Evolutionary conservation across 2,888 invertebrate genomes (phyloP), one percentile per base, ranked within the genome.

Genomic region (Monopis laevigella): DNA sequence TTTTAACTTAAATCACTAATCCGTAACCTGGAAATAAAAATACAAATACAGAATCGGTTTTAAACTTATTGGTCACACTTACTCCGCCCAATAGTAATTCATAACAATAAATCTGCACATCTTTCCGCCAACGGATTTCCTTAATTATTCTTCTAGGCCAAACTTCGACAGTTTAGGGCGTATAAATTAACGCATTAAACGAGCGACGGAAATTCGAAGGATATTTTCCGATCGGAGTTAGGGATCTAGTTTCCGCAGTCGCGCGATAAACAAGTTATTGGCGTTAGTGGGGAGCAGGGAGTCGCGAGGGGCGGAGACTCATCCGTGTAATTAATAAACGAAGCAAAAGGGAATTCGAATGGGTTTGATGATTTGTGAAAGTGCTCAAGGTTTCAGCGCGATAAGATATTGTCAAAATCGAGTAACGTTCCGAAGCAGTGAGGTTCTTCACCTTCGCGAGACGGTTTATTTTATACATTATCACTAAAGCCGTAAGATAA

Each of bases 181-280:
- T 46, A 48, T 48, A 48, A 49, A 49, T 49, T 49, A 49, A 48
- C 44, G 46, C 42, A 41, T 46, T 48, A 47, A 53, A 51, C 53
- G 53, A 53, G 53, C 48, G 50, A 48, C 55, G 67, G 63, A 67
- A 69, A 67, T 69, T 65, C 54, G 55, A 55, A 55, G 57, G 59
- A 64, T 65, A 64, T 69, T 69, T 70, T 67, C 63, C 59, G 61
- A 73, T 71, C 61, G 48, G 56, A 62, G 64, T 64, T 65, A 62
- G 56, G 64, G 59, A 68, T 69, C 62, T 72, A 68, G 70, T 71
- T 73, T 70, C 69, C 70, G 65, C 54, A 58, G 59, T 59, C 57
- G 62, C 56, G 64, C 59, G 70, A 71, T 74, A 74, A 73, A 68
- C 69, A 68, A 70, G 68, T 74, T 73, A 74, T 65, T 61, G 64